phyloP scores from a whole-genome alignment of 2,113 vertebrate genomes.

The Paracanthobrama guichenoti region DNA sequence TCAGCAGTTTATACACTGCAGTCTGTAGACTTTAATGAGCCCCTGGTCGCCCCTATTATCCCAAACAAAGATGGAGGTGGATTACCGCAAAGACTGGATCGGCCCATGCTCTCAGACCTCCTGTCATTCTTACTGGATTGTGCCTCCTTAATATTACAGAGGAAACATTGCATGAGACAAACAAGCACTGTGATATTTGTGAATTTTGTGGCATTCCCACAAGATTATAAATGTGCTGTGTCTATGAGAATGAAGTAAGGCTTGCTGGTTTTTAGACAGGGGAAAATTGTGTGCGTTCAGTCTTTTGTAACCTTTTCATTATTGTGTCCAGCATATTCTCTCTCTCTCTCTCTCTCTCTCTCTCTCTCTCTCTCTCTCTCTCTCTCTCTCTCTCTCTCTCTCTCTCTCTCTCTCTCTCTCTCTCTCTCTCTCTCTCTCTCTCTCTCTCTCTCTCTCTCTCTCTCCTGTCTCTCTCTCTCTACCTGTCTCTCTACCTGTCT shows the following conservation, averaged over 20 bases:
- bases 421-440: not conserved
- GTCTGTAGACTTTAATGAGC: slow-evolving; percentile 52
- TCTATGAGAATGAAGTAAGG: not conserved
- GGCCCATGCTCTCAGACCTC: slow-evolving; percentile 34
- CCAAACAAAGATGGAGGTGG: slow-evolving; percentile 49
- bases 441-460: not conserved
- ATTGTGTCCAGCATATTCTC: not conserved
- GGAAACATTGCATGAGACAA: slow-evolving; percentile 32
- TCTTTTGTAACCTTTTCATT: slow-evolving; percentile 14
- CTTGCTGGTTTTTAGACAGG: slow-evolving; percentile 9
- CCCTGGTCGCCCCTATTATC: slow-evolving; percentile 50
- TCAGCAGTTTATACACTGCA: slow-evolving; percentile 47
- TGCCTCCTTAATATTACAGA: slow-evolving; percentile 34
- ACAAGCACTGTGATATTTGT: slow-evolving; percentile 20
- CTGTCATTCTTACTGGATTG: slow-evolving; percentile 47
- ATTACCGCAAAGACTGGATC: slow-evolving; percentile 43
- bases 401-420: not conserved
- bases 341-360: not conserved
- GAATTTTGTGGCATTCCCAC: slow-evolving; percentile 21
- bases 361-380: not conserved
- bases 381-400: not conserved
- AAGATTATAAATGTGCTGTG: slow-evolving; percentile 26
- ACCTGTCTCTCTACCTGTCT: too few relatives aligned
- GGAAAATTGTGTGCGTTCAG: slow-evolving; percentile 1
- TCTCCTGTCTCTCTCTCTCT: not conserved